These are phyloP conservation scores for Torymus tubicola DNA, from an alignment of 2,888 invertebrate species.

Conservation along the genomic window DNA sequence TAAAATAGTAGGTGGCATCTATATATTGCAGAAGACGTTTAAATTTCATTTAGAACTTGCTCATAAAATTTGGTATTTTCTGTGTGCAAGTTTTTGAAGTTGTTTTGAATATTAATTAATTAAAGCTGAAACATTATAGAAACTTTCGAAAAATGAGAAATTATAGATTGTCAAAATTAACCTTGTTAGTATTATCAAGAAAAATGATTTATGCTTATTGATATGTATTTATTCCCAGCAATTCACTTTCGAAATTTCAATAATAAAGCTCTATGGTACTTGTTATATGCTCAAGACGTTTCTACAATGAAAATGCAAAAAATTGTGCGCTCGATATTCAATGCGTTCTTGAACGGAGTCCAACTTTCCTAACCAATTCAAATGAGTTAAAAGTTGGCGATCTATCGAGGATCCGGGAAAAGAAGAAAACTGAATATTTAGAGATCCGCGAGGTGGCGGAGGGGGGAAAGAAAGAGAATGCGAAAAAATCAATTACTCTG, in stretches of 20 bases:
- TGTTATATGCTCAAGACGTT: neutral
- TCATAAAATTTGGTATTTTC: too few relatives aligned
- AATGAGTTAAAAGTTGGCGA: slow-evolving; percentile 43
- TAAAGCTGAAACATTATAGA: too few relatives aligned
- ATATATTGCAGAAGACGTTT: too few relatives aligned
- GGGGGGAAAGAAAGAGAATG: neutral
- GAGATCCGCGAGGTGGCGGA: slow-evolving; percentile 5
- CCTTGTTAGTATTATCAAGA: neutral
- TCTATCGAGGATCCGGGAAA: neutral
- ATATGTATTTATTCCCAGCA: slow-evolving; percentile 4
- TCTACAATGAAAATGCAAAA: neutral
- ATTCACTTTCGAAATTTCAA: neutral
- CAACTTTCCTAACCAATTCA: slow-evolving; percentile 45
- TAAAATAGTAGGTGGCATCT: too few relatives aligned
- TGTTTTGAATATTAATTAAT: too few relatives aligned
- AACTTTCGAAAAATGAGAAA: neutral
- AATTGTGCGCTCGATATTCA: slow-evolving; percentile 30
- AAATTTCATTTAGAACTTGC: too few relatives aligned
- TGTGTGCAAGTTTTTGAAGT: too few relatives aligned
- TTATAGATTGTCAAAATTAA: neutral
- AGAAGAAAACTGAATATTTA: slow-evolving; percentile 44
- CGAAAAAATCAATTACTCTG: slow-evolving; percentile 7
- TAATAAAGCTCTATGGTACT: slow-evolving; percentile 2
- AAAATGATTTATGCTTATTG: neutral
- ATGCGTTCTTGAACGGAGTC: slow-evolving; percentile 44